These are phyloP conservation scores for Drosophila funebris DNA, from an alignment of 1,140 invertebrate genomes.

Conservation along the genomic window DNA sequence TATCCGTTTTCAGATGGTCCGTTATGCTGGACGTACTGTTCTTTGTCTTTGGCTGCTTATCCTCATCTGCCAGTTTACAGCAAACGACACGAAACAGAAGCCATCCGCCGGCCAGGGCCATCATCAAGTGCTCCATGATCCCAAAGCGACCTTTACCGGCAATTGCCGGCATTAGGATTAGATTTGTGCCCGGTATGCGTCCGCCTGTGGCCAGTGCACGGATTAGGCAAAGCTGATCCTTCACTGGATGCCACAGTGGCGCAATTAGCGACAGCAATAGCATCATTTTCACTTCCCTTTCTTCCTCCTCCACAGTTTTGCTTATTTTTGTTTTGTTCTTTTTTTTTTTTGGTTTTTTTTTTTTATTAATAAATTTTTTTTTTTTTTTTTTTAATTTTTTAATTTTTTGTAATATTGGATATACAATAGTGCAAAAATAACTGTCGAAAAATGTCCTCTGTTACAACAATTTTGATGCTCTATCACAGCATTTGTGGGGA, in stretches of 20 bases:
- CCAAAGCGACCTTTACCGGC: background rate
- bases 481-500: background rate
- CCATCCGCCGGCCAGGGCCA: conserved; percentile 28
- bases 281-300: background rate
- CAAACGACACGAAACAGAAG: conserved; percentile 4
- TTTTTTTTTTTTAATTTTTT: background rate
- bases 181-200: conserved; percentile 29
- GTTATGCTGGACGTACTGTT: background rate
- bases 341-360: background rate
- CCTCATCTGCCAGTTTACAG: background rate
- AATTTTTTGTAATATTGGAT: background rate
- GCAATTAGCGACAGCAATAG: background rate
- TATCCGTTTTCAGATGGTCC: background rate
- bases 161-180: conserved; percentile 3
- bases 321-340: background rate
- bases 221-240: background rate
- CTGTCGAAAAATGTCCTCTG: background rate
- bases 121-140: conserved; percentile 13
- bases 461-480: background rate
- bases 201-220: conserved; percentile 4
- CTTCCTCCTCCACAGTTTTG: background rate
- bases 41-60: background rate
- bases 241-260: conserved; percentile 12
- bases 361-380: background rate
- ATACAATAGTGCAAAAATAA: background rate